These are phyloP conservation scores for Lepetodrilus schrolli DNA, from an alignment of 2,888 invertebrate species.

Conservation along the genomic window DNA sequence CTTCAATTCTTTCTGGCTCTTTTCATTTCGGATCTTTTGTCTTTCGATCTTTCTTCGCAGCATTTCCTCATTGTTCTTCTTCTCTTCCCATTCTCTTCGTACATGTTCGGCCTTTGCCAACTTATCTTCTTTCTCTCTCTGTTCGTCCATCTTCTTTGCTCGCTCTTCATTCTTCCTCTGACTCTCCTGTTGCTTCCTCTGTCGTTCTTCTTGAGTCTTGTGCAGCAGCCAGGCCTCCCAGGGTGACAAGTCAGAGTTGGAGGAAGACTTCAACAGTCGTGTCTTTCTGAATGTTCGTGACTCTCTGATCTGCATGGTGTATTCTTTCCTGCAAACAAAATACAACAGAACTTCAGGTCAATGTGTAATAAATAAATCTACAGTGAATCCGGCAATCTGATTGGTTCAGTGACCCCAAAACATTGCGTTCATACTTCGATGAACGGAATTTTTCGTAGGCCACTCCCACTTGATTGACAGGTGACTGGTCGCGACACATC, in stretches of 20 bases:
- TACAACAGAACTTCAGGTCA: too few species aligned
- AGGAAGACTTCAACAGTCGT: too few species aligned
- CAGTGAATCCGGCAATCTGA: too few species aligned
- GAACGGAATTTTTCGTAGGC: too few species aligned
- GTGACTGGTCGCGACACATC: too few species aligned
- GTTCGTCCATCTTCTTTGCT: conserved; percentile 49
- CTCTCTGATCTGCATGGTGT: background rate
- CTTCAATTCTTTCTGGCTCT: conserved; percentile 41
- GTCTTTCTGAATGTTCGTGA: conserved; percentile 6
- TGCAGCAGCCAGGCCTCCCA: conserved; percentile 71
- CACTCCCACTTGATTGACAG: too few species aligned
- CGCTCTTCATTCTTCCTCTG: conserved; percentile 52
- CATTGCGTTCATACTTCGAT: too few species aligned
- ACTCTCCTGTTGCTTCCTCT: conserved; percentile 44
- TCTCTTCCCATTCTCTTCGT: conserved; percentile 59
- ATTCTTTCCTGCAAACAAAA: background rate
- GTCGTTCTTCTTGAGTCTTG: conserved; percentile 65
- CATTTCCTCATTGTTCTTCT: conserved; percentile 53
- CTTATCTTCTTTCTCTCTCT: conserved; percentile 55
- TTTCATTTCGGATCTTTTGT: conserved; percentile 35
- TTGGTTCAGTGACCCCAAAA: too few species aligned
- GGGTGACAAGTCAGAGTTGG: conserved; percentile 59
- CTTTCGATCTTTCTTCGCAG: conserved; percentile 44
- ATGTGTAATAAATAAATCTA: too few species aligned
- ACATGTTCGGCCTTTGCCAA: conserved; percentile 54